Evolutionary conservation across 2,113 vertebrate species (phyloP).

Genomic region (Cochlearius cochlearius): DNA sequence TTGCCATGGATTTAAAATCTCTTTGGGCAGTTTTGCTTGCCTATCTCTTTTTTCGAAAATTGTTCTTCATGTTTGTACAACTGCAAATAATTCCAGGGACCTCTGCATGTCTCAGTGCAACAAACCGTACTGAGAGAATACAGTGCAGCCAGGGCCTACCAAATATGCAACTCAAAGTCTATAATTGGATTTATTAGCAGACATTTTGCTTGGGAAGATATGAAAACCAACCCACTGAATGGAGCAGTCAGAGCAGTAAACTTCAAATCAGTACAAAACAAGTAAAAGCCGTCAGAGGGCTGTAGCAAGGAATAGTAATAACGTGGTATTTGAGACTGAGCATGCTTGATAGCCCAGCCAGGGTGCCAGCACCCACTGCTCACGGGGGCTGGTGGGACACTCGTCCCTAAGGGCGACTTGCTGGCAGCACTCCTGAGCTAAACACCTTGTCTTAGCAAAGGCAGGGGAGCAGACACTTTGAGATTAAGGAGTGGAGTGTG

Average conservation of each 20-base stretch:
- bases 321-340: not conserved
- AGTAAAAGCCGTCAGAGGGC: not conserved
- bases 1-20: not conserved
- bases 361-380: not conserved
- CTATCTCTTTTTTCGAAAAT: fast-evolving
- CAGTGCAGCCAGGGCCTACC: not conserved
- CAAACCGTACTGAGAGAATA: not conserved
- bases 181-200: not conserved
- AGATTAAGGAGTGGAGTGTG: not conserved
- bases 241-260: fast-evolving
- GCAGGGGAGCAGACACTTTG: not conserved
- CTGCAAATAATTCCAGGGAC: not conserved
- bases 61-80: not conserved
- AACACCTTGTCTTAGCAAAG: not conserved
- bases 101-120: not conserved
- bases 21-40: not conserved
- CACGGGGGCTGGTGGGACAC: fast-evolving
- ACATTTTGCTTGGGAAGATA: not conserved
- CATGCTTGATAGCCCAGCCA: not conserved
- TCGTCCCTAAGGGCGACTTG: not conserved
- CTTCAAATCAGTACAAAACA: not conserved
- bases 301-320: not conserved
- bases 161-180: not conserved
- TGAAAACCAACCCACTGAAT: not conserved
- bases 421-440: not conserved